phyloP scores from a whole-genome alignment of 2,113 vertebrate species.

The Oryzias melastigma region DNA sequence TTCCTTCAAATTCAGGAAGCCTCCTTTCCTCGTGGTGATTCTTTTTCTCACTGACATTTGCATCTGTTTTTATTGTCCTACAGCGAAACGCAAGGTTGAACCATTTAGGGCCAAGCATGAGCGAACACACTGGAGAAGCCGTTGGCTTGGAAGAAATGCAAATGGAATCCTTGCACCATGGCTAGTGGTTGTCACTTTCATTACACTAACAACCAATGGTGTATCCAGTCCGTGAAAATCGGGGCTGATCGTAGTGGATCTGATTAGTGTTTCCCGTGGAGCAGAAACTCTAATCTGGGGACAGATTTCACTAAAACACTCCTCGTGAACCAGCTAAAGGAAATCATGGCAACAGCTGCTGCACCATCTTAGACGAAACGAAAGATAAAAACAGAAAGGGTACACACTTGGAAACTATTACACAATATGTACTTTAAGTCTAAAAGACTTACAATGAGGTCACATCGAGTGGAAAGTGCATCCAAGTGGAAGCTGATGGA shows the following conservation, averaged over 20 bases:
- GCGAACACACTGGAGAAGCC: conserved; percentile 35
- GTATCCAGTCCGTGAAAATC: conserved; percentile 32
- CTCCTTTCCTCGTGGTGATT: conserved; percentile 29
- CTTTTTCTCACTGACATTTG: conserved; percentile 5
- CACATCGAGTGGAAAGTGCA: conserved; percentile 46
- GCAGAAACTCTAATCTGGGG: conserved; percentile 33
- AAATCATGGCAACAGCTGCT: conserved; percentile 12
- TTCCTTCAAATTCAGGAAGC: conserved; percentile 42
- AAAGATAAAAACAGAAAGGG: not conserved
- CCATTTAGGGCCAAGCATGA: conserved; percentile 37
- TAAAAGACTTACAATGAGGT: conserved; percentile 37
- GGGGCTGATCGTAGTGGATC: conserved; percentile 29
- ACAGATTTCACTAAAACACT: conserved; percentile 41
- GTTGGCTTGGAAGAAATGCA: conserved; percentile 41
- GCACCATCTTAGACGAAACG: not conserved
- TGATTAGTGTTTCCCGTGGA: conserved; percentile 36
- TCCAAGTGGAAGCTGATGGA: conserved; percentile 39
- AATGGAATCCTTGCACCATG: conserved; percentile 48
- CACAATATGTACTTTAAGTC: conserved; percentile 37
- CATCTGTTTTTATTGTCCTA: conserved; percentile 33
- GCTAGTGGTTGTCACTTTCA: conserved; percentile 66
- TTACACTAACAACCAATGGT: conserved; percentile 51
- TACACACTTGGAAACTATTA: conserved; percentile 11
- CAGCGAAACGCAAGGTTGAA: conserved; percentile 31
- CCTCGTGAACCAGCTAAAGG: conserved; percentile 17